Evolutionary conservation across 1,140 invertebrate species (phyloP).

Genomic region (Diorhabda carinulata): DNA sequence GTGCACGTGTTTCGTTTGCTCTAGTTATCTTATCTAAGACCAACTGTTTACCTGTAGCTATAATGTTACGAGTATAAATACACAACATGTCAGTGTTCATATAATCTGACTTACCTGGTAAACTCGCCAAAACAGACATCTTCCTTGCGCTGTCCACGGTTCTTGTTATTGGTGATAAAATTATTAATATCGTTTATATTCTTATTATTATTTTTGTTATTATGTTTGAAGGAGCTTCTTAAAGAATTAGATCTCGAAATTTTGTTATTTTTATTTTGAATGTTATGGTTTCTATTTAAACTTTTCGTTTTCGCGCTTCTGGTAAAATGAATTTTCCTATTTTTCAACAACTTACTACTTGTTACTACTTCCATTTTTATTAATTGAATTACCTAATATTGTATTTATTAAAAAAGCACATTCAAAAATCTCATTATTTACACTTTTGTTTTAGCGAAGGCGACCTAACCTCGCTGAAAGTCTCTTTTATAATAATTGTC

Average conservation of each 20-base stretch:
- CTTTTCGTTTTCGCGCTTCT: slow-evolving; percentile 12
- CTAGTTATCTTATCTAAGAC: slow-evolving; percentile 10
- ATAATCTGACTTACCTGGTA: slow-evolving; percentile 11
- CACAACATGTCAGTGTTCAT: not conserved
- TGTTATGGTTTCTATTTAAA: slow-evolving; percentile 8
- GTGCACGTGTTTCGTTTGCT: no score
- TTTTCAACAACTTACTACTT: slow-evolving; percentile 6
- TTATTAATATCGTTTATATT: not conserved
- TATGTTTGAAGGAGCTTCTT: slow-evolving; percentile 16
- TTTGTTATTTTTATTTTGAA: slow-evolving; percentile 8
- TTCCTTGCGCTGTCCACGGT: not conserved
- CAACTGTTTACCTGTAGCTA: not conserved
- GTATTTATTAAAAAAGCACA: not conserved
- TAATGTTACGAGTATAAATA: not conserved
- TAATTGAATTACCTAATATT: slow-evolving; percentile 5
- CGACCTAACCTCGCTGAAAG: not conserved
- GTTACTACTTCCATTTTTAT: slow-evolving; percentile 13
- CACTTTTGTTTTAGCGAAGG: not conserved
- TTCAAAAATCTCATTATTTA: not conserved
- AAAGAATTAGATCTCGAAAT: slow-evolving; percentile 6
- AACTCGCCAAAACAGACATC: slow-evolving; percentile 16
- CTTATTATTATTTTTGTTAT: slow-evolving; percentile 8
- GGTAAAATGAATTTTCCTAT: slow-evolving; percentile 7
- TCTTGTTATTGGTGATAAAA: slow-evolving; percentile 10
- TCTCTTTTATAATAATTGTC: not conserved